Base-by-base conservation (phyloP, 2,797 vertebrate genomes). In the Dicrostonyx torquatus region DNA sequence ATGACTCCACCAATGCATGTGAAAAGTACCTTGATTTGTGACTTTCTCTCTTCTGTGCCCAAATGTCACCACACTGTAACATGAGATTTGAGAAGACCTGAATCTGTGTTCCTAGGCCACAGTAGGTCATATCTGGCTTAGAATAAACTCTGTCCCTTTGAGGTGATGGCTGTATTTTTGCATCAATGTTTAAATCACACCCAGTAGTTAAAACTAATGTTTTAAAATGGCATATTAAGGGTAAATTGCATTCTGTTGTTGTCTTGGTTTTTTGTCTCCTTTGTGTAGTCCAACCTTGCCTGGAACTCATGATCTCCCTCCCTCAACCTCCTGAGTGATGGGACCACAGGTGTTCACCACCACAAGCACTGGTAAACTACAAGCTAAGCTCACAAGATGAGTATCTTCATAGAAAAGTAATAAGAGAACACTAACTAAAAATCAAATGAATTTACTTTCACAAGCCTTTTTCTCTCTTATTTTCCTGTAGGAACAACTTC, bases 361-460 rank as follows among this genome's bases (percentile, higher is more conserved):
- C 22, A 45, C 5, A 66, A 29, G 29, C 60, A 48, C 37, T 64
- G 80, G 43, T 48, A 76, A 76, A 48, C 43, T 31, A 45, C 6
- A 76, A 48, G 43, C 80, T 64, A 64, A 64, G 40, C 80, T 84
- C 40, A 85, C 48, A 78, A 86, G 29, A n/a, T 80, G 10, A 73
- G 68, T 22, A 4, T 85, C n/a, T 31, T 83, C 31, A 68, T 73
- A 48, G 87, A 91, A 7, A 84, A 34, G 10, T 45, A 90, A 78
- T 73, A 45, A 48, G 45, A 48, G 13, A 89, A 89, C 20, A 87
- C 1, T 40, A n/a, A 60, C 5, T 75, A 26, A 6, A 48, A 75
- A 89, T 53, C 48, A 5, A n/a, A 85, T 91, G 45, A 90, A 92
- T 9, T 45, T 94, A 89, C n/a, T 93, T 90, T 90, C 73, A 55